A percentile compares a stretch with the other conserved stretches of the same genome.
Conservation (phyloP, 1,140 invertebrate genomes). For the Eumaeus atala region DNA sequence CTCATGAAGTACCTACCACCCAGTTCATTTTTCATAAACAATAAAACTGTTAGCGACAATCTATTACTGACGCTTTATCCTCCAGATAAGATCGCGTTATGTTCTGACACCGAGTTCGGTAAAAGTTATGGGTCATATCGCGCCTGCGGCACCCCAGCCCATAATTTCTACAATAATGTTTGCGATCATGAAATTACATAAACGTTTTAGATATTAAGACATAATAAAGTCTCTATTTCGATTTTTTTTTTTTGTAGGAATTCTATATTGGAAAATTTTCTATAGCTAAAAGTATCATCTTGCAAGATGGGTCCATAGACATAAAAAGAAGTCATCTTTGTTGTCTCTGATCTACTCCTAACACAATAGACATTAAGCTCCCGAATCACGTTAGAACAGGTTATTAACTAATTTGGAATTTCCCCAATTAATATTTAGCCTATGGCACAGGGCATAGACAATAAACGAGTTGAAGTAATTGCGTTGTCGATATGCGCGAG, state of each 20-base stretch:
- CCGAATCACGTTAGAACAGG: no score
- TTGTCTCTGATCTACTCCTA: constrained; percentile 15
- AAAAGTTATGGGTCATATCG: constrained; percentile 64
- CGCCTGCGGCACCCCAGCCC: constrained; percentile 58
- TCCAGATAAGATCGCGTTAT: constrained; percentile 69
- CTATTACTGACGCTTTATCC: constrained; percentile 58
- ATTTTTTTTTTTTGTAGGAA: no score
- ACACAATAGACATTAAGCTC: no score
- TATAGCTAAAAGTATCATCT: no score
- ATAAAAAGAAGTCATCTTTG: constrained; percentile 14
- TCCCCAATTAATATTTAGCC: no score
- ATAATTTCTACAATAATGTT: constrained; percentile 67
- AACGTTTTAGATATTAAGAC: constrained; percentile 12
- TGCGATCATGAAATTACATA: constrained; percentile 57
- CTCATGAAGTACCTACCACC: not conserved
- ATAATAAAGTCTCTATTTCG: no score
- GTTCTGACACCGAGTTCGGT: constrained; percentile 66
- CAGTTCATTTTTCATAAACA: constrained; percentile 8
- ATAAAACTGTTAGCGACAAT: constrained; percentile 37
- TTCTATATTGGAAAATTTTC: no score
- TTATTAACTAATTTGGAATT: no score
- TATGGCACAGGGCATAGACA: no score
- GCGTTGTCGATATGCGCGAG: no score
- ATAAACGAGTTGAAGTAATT: no score
- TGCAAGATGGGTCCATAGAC: no score